These are phyloP conservation scores for Pandemis corylana DNA, from an alignment of 2,888 invertebrate species.

Conservation along the genomic window DNA sequence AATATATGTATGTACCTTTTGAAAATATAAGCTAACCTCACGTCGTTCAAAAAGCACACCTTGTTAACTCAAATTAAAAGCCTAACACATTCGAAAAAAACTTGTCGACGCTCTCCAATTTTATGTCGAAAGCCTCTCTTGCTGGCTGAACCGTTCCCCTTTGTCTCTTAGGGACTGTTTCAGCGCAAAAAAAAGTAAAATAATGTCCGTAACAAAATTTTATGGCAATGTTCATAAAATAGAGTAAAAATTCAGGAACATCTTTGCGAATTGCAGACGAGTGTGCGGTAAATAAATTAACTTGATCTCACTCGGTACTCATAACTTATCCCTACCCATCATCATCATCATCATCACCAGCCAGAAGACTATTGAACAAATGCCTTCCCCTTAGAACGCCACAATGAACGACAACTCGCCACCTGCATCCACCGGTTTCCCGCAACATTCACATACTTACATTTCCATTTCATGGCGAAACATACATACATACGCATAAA, in stretches of 20 bases:
- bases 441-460: too few relatives aligned
- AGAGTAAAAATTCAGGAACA: constrained; percentile 17
- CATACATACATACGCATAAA: too few relatives aligned
- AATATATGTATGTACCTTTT: not conserved
- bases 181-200: constrained; percentile 21
- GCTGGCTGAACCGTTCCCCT: constrained; percentile 9
- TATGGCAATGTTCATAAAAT: constrained; percentile 13
- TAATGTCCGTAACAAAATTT: constrained; percentile 29
- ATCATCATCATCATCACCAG: too few relatives aligned
- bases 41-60: constrained; percentile 7
- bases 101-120: constrained; percentile 17
- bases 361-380: too few relatives aligned
- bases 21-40: not conserved
- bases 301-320: not conserved
- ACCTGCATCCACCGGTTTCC: too few relatives aligned
- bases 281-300: not conserved
- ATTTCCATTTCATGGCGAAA: too few relatives aligned
- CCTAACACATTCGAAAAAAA: constrained; percentile 23
- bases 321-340: too few relatives aligned
- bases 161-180: constrained; percentile 12
- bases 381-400: too few relatives aligned
- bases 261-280: constrained; percentile 3
- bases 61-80: constrained; percentile 14
- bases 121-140: constrained; percentile 12
- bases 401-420: too few relatives aligned